Evolutionary conservation across 2,797 vertebrate species (phyloP).

Genomic region (Rhynchonycteris naso): DNA sequence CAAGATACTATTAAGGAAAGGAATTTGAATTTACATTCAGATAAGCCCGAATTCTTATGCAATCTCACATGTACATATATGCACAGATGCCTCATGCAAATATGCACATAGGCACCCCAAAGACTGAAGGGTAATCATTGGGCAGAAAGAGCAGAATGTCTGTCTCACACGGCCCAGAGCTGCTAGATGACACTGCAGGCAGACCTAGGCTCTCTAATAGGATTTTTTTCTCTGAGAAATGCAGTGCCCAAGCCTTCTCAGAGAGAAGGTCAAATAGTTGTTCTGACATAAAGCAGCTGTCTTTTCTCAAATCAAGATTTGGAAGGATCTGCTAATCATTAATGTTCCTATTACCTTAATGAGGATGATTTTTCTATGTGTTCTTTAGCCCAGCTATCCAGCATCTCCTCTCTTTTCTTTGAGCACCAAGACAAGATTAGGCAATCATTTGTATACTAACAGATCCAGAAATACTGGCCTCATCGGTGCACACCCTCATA

Average conservation of each 20-base stretch:
- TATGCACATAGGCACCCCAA: background rate
- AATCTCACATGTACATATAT: background rate
- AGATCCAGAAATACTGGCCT: conserved; percentile 33
- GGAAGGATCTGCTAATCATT: background rate
- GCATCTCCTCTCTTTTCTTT: background rate
- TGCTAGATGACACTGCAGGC: background rate
- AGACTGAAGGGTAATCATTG: background rate
- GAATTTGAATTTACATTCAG: background rate
- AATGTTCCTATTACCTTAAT: background rate
- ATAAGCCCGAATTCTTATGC: background rate
- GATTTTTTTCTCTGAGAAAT: background rate
- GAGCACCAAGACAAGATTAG: background rate
- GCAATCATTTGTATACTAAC: background rate
- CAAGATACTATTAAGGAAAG: conserved; percentile 12
- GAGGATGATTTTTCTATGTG: background rate
- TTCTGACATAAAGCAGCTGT: conserved; percentile 10
- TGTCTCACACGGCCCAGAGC: background rate
- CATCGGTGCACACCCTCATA: background rate
- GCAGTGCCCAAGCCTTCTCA: background rate
- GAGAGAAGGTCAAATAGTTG: background rate
- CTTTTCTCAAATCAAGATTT: background rate
- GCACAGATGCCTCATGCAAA: background rate
- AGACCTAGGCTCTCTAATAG: background rate
- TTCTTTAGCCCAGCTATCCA: background rate
- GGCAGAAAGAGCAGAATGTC: background rate